phyloP scores from a whole-genome alignment of 2,888 invertebrate species.

The Oligia fasciuncula region DNA sequence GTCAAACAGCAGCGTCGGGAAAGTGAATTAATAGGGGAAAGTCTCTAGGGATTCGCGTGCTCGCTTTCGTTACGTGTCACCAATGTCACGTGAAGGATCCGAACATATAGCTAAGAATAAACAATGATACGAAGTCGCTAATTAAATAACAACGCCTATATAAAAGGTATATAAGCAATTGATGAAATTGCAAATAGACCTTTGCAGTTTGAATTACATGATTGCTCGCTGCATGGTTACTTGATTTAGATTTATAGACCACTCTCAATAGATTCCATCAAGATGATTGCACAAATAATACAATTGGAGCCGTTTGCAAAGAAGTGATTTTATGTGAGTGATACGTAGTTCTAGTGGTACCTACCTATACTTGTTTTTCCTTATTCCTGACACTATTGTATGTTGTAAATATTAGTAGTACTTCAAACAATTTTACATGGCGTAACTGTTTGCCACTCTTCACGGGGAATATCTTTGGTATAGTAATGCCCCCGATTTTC shows the following conservation, averaged over 20 bases:
- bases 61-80: slow-evolving; percentile 79
- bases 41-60: slow-evolving; percentile 85
- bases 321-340: slow-evolving; percentile 63
- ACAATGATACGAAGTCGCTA: slow-evolving; percentile 50
- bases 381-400: slow-evolving; percentile 15
- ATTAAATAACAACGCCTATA: slow-evolving; percentile 77
- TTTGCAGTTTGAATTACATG: slow-evolving; percentile 86
- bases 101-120: slow-evolving; percentile 38
- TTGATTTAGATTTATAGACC: slow-evolving; percentile 86
- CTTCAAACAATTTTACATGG: background rate
- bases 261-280: slow-evolving; percentile 75
- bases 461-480: background rate
- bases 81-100: slow-evolving; percentile 69
- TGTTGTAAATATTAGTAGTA: background rate
- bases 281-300: slow-evolving; percentile 74
- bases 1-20: slow-evolving; percentile 77
- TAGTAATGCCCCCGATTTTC: background rate
- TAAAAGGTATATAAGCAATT: slow-evolving; percentile 74
- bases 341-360: slow-evolving; percentile 8
- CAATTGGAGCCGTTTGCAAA: slow-evolving; percentile 69
- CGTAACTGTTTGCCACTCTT: background rate
- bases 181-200: slow-evolving; percentile 82
- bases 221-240: slow-evolving; percentile 83
- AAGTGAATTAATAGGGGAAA: slow-evolving; percentile 89
- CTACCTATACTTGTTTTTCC: slow-evolving; percentile 28